phyloP scores from a whole-genome alignment of 1,140 invertebrate genomes.

The Latrodectus geometricus region DNA sequence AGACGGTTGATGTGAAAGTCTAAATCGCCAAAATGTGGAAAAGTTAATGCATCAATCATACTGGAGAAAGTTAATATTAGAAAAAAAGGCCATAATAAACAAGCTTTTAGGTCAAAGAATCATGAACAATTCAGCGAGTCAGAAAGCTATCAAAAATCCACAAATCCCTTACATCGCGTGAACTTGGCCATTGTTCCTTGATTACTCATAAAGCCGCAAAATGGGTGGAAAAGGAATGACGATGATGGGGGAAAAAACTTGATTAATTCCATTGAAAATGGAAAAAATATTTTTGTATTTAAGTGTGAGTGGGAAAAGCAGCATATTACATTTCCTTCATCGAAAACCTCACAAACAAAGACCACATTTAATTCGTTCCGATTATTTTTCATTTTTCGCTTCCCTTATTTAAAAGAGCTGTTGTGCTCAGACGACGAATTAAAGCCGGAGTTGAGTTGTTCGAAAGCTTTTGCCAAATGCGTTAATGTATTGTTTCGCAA shows the following conservation, averaged over 20 bases:
- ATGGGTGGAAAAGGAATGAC: conserved; percentile 24
- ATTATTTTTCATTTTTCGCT: conserved; percentile 51
- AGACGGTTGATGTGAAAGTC: not conserved
- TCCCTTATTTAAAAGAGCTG: conserved; percentile 45
- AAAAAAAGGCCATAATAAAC: conserved; percentile 12
- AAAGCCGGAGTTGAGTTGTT: conserved; percentile 55
- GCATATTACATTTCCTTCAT: conserved; percentile 56
- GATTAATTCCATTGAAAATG: conserved; percentile 58
- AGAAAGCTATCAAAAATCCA: conserved; percentile 35
- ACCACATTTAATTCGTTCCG: conserved; percentile 59
- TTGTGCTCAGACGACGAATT: conserved; percentile 51
- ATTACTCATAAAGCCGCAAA: conserved; percentile 44
- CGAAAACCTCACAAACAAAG: conserved; percentile 55
- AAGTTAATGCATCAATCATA: conserved; percentile 56
- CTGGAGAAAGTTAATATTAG: conserved; percentile 10
- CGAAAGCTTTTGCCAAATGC: conserved; percentile 48
- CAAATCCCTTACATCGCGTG: conserved; percentile 20
- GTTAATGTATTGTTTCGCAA: conserved; percentile 59
- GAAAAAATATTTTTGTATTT: conserved; percentile 50
- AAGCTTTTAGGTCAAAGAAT: conserved; percentile 44
- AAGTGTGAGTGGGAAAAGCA: conserved; percentile 44
- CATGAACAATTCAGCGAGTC: conserved; percentile 50
- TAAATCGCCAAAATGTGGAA: conserved; percentile 34
- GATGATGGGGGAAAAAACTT: conserved; percentile 21
- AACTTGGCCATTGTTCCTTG: conserved; percentile 49